phyloP scores from a whole-genome alignment of 2,888 invertebrate species.

The Lycaena phlaeas region DNA sequence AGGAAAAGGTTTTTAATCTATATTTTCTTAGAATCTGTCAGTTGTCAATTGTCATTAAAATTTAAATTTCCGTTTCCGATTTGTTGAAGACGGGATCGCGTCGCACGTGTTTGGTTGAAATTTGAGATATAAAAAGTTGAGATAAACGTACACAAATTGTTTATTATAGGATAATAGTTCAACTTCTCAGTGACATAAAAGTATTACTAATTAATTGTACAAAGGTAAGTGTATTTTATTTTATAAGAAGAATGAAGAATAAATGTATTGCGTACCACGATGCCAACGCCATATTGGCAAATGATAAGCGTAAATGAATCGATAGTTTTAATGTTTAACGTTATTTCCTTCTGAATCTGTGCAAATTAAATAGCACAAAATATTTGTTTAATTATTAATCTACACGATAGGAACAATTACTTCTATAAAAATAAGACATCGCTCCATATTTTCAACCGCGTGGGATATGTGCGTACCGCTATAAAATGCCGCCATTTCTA shows the following conservation, averaged over 20 bases:
- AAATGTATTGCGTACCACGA: too few species aligned
- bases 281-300: not conserved
- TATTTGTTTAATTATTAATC: too few species aligned
- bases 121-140: too few species aligned
- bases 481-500: slow-evolving; percentile 15
- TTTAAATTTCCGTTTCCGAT: not conserved
- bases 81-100: not conserved
- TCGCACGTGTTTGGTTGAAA: too few species aligned
- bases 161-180: too few species aligned
- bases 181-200: too few species aligned
- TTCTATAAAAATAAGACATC: too few species aligned
- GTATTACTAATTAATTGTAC: not conserved
- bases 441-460: slow-evolving; percentile 3
- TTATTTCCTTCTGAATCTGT: not conserved
- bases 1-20: not conserved
- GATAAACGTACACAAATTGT: too few species aligned
- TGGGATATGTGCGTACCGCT: slow-evolving; percentile 9
- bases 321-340: not conserved
- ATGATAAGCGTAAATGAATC: not conserved
- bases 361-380: too few species aligned
- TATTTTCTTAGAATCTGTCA: not conserved
- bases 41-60: not conserved
- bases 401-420: too few species aligned
- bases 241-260: too few species aligned
- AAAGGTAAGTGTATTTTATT: not conserved